Evolutionary conservation across 2,113 vertebrate species (phyloP).

Genomic region (Eolophus roseicapilla): DNA sequence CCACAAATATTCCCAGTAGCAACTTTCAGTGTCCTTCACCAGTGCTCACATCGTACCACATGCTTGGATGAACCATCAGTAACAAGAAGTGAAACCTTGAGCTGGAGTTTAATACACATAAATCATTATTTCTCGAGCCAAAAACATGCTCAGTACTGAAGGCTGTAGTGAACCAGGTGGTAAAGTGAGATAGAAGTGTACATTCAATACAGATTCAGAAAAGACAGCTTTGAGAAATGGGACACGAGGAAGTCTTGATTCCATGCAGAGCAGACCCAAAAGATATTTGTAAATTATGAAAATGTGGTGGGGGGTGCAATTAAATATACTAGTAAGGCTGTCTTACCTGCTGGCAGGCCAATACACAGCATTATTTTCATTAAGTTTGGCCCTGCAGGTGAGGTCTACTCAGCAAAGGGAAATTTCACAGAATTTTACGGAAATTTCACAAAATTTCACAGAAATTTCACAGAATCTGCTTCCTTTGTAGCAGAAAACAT

Average conservation of each 20-base stretch:
- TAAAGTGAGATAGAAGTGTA: background rate
- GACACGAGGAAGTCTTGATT: background rate
- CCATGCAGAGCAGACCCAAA: background rate
- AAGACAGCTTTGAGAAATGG: background rate
- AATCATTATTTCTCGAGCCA: background rate
- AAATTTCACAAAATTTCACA: background rate
- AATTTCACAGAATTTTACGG: background rate
- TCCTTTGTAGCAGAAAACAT: background rate
- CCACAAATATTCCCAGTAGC: background rate
- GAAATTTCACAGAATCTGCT: background rate
- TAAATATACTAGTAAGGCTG: background rate
- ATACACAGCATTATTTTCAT: background rate
- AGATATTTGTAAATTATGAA: background rate
- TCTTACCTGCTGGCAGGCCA: background rate
- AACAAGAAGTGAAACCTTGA: background rate
- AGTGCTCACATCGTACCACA: fast-evolving
- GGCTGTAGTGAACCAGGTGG: background rate
- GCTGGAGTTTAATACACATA: background rate
- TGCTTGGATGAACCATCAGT: background rate
- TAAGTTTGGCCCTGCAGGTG: background rate
- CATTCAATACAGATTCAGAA: background rate
- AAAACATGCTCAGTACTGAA: background rate
- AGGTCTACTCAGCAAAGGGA: background rate
- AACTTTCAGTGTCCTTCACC: background rate
- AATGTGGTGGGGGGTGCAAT: background rate